A percentile compares a stretch with the other conserved stretches of the same genome.
phyloP scores from a whole-genome alignment of 1,140 invertebrate species.

The Zaprionus ornatus region DNA sequence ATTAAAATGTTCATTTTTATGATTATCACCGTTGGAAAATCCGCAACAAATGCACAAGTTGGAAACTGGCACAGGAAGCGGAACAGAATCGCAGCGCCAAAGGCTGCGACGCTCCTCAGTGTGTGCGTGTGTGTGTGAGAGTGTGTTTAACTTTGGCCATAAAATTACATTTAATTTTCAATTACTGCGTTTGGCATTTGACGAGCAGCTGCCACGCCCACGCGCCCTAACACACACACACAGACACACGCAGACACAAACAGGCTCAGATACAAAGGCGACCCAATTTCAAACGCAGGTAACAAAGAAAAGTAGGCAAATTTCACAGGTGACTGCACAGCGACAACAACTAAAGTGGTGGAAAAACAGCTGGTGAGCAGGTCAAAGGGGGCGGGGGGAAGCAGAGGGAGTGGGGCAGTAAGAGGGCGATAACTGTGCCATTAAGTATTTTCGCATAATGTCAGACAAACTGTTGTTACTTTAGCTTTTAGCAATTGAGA shows the following conservation, averaged over 20 bases:
- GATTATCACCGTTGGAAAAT: conserved; percentile 73
- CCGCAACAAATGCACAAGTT: conserved; percentile 70
- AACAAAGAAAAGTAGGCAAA: conserved; percentile 16
- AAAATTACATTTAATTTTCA: conserved; percentile 83
- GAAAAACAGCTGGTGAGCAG: background rate
- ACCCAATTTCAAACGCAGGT: conserved; percentile 29
- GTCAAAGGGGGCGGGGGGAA: too few relatives aligned
- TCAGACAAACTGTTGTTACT: conserved; percentile 45
- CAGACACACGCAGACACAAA: background rate
- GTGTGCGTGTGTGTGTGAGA: conserved; percentile 30
- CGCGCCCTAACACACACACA: background rate
- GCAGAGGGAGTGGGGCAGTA: background rate
- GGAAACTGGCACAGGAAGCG: conserved; percentile 19
- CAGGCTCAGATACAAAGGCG: conserved; percentile 20
- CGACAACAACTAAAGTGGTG: conserved; percentile 14
- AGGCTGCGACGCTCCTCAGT: conserved; percentile 12
- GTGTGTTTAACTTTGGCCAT: conserved; percentile 75
- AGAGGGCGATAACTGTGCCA: conserved; percentile 26
- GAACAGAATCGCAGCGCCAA: conserved; percentile 14
- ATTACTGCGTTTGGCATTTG: conserved; percentile 68
- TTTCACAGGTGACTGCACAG: conserved; percentile 33
- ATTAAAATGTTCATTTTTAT: conserved; percentile 81
- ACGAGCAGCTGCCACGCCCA: conserved; percentile 31
- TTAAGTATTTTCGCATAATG: conserved; percentile 47
- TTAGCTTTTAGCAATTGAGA: conserved; percentile 24